phyloP scores from a whole-genome alignment of 2,888 invertebrate species.

The Diabrotica balteata region DNA sequence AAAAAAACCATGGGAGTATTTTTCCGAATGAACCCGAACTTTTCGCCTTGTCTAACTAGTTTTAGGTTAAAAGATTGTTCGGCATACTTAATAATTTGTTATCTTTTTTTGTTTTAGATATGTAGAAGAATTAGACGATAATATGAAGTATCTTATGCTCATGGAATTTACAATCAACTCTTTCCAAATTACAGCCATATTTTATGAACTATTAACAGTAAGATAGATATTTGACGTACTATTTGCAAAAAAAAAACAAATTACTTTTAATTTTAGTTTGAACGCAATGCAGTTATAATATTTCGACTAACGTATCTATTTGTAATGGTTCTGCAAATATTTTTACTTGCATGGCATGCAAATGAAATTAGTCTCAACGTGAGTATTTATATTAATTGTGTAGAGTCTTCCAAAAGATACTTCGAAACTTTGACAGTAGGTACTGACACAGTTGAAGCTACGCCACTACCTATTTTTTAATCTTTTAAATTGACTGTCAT shows the following conservation, averaged over 20 bases:
- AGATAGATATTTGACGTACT: constrained; percentile 1
- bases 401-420: too few species aligned
- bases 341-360: constrained; percentile 24
- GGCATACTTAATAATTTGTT: too few species aligned
- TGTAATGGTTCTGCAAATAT: constrained; percentile 24
- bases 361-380: constrained; percentile 28
- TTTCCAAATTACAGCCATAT: constrained; percentile 19
- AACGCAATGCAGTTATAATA: constrained; percentile 6
- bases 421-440: too few species aligned
- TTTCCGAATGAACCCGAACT: too few species aligned
- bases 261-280: constrained; percentile 13
- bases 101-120: constrained; percentile 10
- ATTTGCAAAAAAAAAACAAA: not conserved
- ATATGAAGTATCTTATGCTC: constrained; percentile 23
- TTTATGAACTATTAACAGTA: constrained; percentile 21
- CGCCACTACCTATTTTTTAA: too few species aligned
- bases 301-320: constrained; percentile 19
- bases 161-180: constrained; percentile 27
- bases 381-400: not conserved
- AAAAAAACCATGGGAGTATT: too few species aligned
- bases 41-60: too few species aligned
- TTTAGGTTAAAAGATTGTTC: too few species aligned
- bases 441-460: too few species aligned
- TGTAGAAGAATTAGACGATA: constrained; percentile 20
- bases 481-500: too few species aligned